Percentiles rank a stretch among this genome's conserved stretches.
Conservation (phyloP, 2,113 vertebrate species). For the Platycercus adscitus region DNA sequence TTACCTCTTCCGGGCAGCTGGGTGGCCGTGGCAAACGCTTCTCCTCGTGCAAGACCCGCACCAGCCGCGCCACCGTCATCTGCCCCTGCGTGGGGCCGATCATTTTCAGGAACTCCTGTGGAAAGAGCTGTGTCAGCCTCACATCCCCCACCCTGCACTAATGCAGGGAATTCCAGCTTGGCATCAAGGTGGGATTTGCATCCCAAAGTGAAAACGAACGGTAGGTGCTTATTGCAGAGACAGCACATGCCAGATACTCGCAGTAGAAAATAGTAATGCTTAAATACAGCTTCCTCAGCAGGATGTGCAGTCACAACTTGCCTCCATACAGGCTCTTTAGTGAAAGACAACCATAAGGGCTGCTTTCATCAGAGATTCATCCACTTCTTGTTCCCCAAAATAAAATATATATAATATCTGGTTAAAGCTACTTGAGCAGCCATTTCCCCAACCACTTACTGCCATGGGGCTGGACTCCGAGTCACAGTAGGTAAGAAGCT, state of each 20-base stretch:
- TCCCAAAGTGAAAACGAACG: neutral
- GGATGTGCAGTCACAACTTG: neutral
- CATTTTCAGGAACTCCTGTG: conserved; percentile 89
- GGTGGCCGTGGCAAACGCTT: conserved; percentile 85
- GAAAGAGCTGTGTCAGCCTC: neutral
- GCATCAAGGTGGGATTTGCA: neutral
- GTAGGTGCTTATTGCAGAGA: rapidly evolving
- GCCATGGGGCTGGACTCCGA: conserved; percentile 86
- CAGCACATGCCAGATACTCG: rapidly evolving
- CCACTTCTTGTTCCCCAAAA: neutral
- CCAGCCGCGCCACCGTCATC: conserved; percentile 92
- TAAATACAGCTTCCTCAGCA: neutral
- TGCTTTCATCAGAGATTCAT: neutral
- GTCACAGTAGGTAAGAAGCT: conserved; percentile 94
- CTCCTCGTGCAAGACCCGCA: conserved; percentile 84
- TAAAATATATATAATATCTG: too few relatives aligned
- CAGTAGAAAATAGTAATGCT: neutral
- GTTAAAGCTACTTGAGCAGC: neutral
- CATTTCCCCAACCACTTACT: conserved; percentile 65
- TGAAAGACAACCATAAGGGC: neutral
- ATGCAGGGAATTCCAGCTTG: rapidly evolving
- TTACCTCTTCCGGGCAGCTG: conserved; percentile 83
- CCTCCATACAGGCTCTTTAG: neutral
- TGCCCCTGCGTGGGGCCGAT: conserved; percentile 91
- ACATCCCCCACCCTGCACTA: rapidly evolving